phyloP scores from a whole-genome alignment of 2,888 invertebrate genomes.

The Sminthurides aquaticus region DNA sequence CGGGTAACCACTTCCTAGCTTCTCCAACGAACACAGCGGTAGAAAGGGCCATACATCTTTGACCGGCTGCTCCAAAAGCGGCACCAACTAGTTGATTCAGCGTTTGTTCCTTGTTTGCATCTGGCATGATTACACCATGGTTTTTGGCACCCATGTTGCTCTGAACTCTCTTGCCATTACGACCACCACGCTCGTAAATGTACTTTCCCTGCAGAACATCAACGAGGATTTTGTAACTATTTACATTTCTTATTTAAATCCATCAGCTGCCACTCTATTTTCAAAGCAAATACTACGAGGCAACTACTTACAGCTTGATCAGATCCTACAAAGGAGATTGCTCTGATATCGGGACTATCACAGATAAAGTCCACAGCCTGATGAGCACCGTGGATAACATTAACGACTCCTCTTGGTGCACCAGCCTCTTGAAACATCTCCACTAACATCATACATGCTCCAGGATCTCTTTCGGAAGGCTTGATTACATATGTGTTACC shows the following conservation, averaged over 20 bases:
- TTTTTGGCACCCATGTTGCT: slow-evolving; percentile 99
- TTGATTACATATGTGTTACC: slow-evolving; percentile 92
- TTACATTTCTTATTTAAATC: background rate
- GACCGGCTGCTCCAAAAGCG: slow-evolving; percentile 98
- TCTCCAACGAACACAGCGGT: slow-evolving; percentile 88
- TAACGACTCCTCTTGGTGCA: slow-evolving; percentile 90
- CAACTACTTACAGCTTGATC: slow-evolving; percentile 80
- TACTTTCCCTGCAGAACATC: slow-evolving; percentile 64
- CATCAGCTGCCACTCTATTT: background rate
- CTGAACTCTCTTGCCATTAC: slow-evolving; percentile 90
- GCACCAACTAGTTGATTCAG: slow-evolving; percentile 87
- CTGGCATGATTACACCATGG: slow-evolving; percentile 92
- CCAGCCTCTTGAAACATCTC: slow-evolving; percentile 89
- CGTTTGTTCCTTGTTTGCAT: slow-evolving; percentile 94
- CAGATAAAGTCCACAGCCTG: slow-evolving; percentile 95
- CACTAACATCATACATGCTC: slow-evolving; percentile 89
- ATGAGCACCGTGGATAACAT: slow-evolving; percentile 91
- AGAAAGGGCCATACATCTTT: slow-evolving; percentile 97
- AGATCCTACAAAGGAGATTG: slow-evolving; percentile 97
- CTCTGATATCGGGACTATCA: slow-evolving; percentile 88
- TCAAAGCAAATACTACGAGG: too few species aligned
- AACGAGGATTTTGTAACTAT: background rate
- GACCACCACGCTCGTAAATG: slow-evolving; percentile 85
- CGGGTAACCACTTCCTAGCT: slow-evolving; percentile 87
- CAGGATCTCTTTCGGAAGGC: slow-evolving; percentile 96